Base-by-base conservation (phyloP, 2,888 invertebrate species). In the Polydrusus cervinus region DNA sequence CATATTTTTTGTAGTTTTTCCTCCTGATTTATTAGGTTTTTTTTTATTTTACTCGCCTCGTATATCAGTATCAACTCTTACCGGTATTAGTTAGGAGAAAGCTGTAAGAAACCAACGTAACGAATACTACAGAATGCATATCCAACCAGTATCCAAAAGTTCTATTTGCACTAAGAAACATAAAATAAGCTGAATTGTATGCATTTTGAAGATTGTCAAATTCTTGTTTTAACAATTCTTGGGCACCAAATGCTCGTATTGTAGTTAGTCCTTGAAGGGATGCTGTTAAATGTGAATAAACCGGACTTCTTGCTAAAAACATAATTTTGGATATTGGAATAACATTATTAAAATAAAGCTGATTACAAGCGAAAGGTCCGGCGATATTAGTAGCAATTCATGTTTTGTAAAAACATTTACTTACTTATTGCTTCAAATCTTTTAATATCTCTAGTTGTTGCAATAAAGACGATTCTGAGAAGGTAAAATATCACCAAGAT, bases 191-290 rank as follows among this genome's bases (percentile, higher is more conserved):
- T 0, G 94, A 91, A 0, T 93, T 91, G 82, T 95, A 93, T 0
- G 89, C 82, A 81, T 91, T 90, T 81, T 90, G 90, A 79, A 90
- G 89, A 14, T 87, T 86, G 80, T 92, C 91, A 80, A 92, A 92
- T 79, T 92, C 90, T 30, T 84, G 84, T 47, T 89, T 88, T 67
- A 94, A 89, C 5, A 90, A 88, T 14, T 89, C 86, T 84, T 92
- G 90, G 0, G 91, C 92, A 70, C 89, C 88, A 80, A 92, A 91
- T 0, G 94, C 92, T 78, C 94, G 88, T 18, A 95, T 93, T 0
- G 94, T 93, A n/a, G 92, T 89, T 0, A 95, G 86, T 0, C 95
- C 95, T 84, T 93, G 91, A 16, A 95, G 88, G 0, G 93, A 91
- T 65, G 93, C 91, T 80, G 91, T 93, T 47, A 94, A 88, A 80